Evolutionary conservation across 2,888 invertebrate species (phyloP), one percentile per base, ranked within the genome.

Genomic region (Scaptomyza caliginosa): DNA sequence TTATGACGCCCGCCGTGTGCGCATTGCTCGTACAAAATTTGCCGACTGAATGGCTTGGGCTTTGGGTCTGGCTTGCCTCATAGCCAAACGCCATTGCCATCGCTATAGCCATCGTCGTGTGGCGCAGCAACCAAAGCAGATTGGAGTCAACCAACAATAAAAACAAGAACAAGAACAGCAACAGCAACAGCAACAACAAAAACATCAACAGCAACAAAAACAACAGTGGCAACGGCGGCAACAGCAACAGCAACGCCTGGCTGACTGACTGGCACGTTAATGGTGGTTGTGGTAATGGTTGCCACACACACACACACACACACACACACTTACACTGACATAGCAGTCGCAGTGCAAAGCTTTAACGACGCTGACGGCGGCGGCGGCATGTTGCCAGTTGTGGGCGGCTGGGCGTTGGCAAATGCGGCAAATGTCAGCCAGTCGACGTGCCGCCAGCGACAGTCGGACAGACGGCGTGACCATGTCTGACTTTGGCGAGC

Each of bases 71-170:
- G 21, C 21, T 46, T 21, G 46, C 30, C 56, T 46, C 45, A 49
- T 26, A 17, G 50, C 34, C 38, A 39, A 46, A 50, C 34, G 30
- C 45, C 55, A 48, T 42, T 10, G 64, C 55, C 77, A 56, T 51
- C 42, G 69, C 67, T 67, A 66, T 45, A 23, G 57, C 34, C 48
- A 49, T 56, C 52, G 72, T 85, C 73, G 85, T 83, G 83, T 82
- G 86, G 83, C 86, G 83, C 83, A 86, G 86, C 77, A 87, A 85
- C 78, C 78, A 83, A 81, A 86, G 86, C 88, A 88, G 86, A 86
- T 86, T 88, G 88, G 86, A 88, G 88, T 88, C 86, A 87, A 83
- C 86, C 86, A 82, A 84, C 86, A 88, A 88, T 82, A 84, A 86
- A 79, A 78, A 86, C 79, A 86, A 66, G 85, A 85, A 74, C 75